Base-by-base conservation (phyloP, 1,140 invertebrate species). In the Drosophila mauritiana region DNA sequence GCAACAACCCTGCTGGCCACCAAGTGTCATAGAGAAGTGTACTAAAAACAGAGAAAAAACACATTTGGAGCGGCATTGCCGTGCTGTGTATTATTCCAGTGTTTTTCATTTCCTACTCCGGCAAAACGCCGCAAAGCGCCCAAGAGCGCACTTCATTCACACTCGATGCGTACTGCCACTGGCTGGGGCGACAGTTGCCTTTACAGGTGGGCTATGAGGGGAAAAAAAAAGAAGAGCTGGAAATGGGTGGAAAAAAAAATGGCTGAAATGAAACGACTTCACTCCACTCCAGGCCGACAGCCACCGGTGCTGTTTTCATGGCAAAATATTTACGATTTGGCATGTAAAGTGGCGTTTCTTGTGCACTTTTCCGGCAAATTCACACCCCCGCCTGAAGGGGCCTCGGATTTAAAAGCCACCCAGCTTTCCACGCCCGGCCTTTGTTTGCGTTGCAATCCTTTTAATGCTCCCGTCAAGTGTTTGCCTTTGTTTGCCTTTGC, bases 281-380 rank as follows among this genome's bases (percentile, higher is more conserved):
- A 54, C 55, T 69, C 37, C 56, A 75, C 59, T 62, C 51, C 43
- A 42, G 42, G 67, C 43, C 52, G 51, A 27, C 64, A 70, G 40
- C 54, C 54, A 39, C 25, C n/a, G 39, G 67, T 59, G 58, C 65
- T 83, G 75, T 89, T 83, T 69, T 85, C 86, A 89, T 78, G 77
- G 77, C 73, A 83, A 90, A 90, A 89, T 89, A 89, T 89, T 89
- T 89, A 89, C 84, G 85, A 89, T 89, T 89, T 69, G 85, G 80
- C 75, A 89, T 78, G 77, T 89, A 84, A 89, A 89, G 80, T 89
- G 84, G 77, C 84, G 70, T 89, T 89, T 89, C 84, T 89, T 80
- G 80, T 86, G 84, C 75, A 73, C 84, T 88, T 88, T 82, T 88
- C 82, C 83, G 78, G 61, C 55, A 61, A 77, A 73, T 82, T 82